Conservation (phyloP, 92 coral and sea anemone species). For the Paramuricea clavata region DNA sequence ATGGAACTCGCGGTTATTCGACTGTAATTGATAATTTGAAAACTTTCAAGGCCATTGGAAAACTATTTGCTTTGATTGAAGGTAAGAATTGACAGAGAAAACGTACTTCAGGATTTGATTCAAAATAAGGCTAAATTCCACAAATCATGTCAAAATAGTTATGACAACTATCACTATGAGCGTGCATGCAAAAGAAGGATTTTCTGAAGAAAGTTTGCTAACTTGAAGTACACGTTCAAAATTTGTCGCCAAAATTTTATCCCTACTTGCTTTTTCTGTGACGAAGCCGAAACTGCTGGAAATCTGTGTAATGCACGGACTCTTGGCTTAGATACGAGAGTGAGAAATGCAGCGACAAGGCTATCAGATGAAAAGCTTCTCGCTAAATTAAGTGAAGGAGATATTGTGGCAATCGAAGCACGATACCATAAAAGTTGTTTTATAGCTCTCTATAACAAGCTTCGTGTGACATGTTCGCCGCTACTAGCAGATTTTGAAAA, state of each 20-base stretch:
- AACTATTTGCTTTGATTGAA: too few species aligned
- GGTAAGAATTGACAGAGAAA: too few species aligned
- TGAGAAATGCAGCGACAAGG: slow-evolving; percentile 20
- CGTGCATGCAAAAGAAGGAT: too few species aligned
- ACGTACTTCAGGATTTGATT: too few species aligned
- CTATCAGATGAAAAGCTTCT: slow-evolving; percentile 12
- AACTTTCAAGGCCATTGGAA: background rate
- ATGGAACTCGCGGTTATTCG: too few species aligned
- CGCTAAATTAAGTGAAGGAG: slow-evolving; percentile 32
- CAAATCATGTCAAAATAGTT: too few species aligned
- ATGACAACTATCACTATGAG: too few species aligned
- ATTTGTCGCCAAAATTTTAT: slow-evolving; percentile 21
- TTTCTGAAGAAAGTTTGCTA: background rate
- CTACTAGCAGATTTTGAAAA: slow-evolving; percentile 22
- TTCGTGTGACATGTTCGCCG: slow-evolving; percentile 12
- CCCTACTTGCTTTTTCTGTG: slow-evolving; percentile 22
- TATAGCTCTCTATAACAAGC: slow-evolving; percentile 29
- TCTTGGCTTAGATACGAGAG: slow-evolving; percentile 13
- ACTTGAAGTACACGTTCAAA: slow-evolving; percentile 20
- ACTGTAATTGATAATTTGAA: too few species aligned
- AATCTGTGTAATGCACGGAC: slow-evolving; percentile 20
- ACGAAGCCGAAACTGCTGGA: background rate
- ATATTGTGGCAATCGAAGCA: slow-evolving; percentile 18
- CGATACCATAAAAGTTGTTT: slow-evolving; percentile 28
- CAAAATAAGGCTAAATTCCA: too few species aligned